Conservation (phyloP, 2,797 vertebrate species). For the Cheirogaleus major region DNA sequence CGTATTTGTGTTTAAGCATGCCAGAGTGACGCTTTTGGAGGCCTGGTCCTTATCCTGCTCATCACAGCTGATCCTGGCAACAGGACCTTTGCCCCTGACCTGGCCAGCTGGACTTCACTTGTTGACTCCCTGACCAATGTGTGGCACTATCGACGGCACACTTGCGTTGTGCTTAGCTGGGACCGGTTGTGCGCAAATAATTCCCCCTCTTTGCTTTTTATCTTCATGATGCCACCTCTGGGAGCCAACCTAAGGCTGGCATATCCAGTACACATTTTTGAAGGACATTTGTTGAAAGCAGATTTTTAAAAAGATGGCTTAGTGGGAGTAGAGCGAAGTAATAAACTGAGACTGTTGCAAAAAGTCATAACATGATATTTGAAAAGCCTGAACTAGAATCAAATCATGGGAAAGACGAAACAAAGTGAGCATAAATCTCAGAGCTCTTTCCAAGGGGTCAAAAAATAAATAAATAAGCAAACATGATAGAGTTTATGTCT, state of each 20-base stretch:
- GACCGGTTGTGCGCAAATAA: neutral
- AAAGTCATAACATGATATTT: neutral
- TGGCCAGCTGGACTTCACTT: neutral
- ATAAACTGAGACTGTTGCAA: neutral
- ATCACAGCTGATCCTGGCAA: neutral
- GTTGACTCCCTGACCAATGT: neutral
- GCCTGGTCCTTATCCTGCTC: neutral
- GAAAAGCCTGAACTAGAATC: neutral
- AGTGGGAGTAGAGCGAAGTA: neutral
- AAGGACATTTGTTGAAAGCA: neutral
- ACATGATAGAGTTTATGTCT: neutral
- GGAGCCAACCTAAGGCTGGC: neutral
- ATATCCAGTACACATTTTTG: neutral
- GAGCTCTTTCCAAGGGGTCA: neutral
- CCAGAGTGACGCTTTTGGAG: neutral
- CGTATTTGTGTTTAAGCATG: neutral
- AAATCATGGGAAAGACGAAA: neutral
- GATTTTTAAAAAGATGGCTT: neutral
- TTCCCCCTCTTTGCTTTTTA: neutral
- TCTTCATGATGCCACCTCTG: neutral
- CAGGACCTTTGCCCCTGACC: neutral
- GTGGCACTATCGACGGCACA: neutral
- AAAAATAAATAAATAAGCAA: neutral
- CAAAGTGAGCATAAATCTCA: neutral
- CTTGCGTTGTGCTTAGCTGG: neutral